Base-by-base conservation (phyloP, 2,888 invertebrate genomes). In the Philereme transversata region DNA sequence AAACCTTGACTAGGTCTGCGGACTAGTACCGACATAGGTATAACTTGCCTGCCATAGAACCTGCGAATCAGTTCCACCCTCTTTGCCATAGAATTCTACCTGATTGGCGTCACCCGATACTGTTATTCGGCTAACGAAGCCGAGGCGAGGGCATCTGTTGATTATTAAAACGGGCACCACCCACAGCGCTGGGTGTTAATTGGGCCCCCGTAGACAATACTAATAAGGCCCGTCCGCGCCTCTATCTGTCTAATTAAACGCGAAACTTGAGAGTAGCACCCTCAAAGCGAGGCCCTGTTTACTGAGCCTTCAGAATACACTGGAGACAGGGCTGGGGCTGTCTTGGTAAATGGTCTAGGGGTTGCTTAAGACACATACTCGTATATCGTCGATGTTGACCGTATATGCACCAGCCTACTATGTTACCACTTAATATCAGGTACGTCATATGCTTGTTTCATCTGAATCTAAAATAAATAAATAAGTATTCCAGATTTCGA, bases 121-220 rank as follows among this genome's bases (percentile, higher is more conserved):
- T 82, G 84, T 88, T 88, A 88, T 89, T 88, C 82, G 82, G 83
- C 84, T 90, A 91, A 90, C 89, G 89, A 90, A 89, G 89, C 86
- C 75, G 79, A 86, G 85, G 87, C 75, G 79, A 86, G 85, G 87
- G 87, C 87, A 86, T 90, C 89, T 88, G 86, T 88, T 90, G 88
- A 90, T 92, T 90, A 91, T 91, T 88, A 90, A 90, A 92, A 89
- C 87, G 88, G 86, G 88, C 82, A 84, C 82, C 84, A 81, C 88
- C 77, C 84, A 87, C 83, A 82, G 84, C 77, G 83, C 87, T 84
- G 84, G 85, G 92, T 88, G 92, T 90, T 92, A 91, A 91, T 92
- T 92, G 91, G 90, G 90, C 90, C 88, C 89, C 91, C 90, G 90
- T 90, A 92, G 91, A 92, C 91, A 92, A 92, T 92, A 91, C 91